Evolutionary conservation across 2,113 vertebrate species (phyloP).

Genomic region (Aspiorhynchus laticeps): DNA sequence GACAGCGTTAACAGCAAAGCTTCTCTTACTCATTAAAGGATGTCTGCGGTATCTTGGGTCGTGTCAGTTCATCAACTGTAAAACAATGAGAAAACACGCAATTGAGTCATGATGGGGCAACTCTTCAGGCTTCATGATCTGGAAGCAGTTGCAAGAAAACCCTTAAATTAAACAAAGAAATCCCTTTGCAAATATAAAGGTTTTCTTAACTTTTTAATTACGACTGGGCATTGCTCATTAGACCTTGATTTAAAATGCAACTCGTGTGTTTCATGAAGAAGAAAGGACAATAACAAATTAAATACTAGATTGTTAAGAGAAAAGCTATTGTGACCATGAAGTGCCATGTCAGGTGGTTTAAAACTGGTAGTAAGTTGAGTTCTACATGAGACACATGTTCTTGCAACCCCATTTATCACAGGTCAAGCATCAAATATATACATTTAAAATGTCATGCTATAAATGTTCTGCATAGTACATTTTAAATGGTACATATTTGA

Average conservation of each 20-base stretch:
- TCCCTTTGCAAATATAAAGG: not conserved
- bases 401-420: not conserved
- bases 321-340: not conserved
- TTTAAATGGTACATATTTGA: constrained; percentile 10
- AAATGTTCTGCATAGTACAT: not conserved
- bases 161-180: not conserved
- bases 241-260: not conserved
- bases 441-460: not conserved
- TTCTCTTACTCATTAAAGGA: constrained; percentile 86
- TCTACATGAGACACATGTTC: constrained; percentile 28
- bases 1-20: not conserved
- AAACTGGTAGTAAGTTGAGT: not conserved
- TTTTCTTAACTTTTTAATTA: not conserved
- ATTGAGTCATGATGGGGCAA: not conserved
- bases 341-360: not conserved
- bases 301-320: not conserved
- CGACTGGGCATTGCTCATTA: not conserved
- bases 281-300: not conserved
- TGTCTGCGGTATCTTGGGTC: constrained; percentile 76
- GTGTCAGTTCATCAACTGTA: constrained; percentile 91
- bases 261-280: constrained; percentile 42
- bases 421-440: not conserved
- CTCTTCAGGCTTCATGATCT: not conserved
- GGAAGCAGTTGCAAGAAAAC: constrained; percentile 45
- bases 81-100: constrained; percentile 57